These are phyloP conservation scores for Stramonita haemastoma DNA, from an alignment of 2,888 invertebrate species.

Conservation along the genomic window DNA sequence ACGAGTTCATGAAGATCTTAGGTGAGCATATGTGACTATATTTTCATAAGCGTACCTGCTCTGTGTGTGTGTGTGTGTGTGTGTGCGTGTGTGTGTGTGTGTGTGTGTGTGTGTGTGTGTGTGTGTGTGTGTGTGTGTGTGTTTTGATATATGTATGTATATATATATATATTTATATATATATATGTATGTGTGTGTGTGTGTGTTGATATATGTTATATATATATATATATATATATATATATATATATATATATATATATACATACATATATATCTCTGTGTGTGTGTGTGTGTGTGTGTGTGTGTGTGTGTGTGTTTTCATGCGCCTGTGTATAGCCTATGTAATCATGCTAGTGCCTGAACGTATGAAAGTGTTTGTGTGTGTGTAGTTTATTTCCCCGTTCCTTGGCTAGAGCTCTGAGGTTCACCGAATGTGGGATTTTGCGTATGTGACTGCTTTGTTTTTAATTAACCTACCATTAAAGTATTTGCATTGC, in stretches of 20 bases:
- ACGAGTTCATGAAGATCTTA: no score
- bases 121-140: conserved; percentile 16
- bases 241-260: neutral
- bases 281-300: conserved; percentile 16
- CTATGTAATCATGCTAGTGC: neutral
- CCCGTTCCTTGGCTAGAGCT: neutral
- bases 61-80: neutral
- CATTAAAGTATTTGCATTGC: neutral
- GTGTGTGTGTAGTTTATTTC: neutral
- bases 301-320: neutral
- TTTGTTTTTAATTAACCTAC: no score
- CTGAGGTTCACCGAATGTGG: neutral
- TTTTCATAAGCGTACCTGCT: no score
- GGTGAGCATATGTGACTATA: no score
- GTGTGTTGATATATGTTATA: neutral
- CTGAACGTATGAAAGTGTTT: neutral
- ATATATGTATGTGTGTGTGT: conserved; percentile 27
- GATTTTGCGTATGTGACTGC: no score
- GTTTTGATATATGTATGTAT: conserved; percentile 24
- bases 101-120: conserved; percentile 4
- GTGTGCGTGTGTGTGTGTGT: neutral
- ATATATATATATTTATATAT: conserved; percentile 19
- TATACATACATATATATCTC: neutral
- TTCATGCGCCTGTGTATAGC: neutral
- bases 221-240: neutral